A percentile compares a stretch with the other conserved stretches of the same genome.
These are phyloP conservation scores for Cydia amplana DNA, from an alignment of 1,140 invertebrate species.

Conservation along the genomic window DNA sequence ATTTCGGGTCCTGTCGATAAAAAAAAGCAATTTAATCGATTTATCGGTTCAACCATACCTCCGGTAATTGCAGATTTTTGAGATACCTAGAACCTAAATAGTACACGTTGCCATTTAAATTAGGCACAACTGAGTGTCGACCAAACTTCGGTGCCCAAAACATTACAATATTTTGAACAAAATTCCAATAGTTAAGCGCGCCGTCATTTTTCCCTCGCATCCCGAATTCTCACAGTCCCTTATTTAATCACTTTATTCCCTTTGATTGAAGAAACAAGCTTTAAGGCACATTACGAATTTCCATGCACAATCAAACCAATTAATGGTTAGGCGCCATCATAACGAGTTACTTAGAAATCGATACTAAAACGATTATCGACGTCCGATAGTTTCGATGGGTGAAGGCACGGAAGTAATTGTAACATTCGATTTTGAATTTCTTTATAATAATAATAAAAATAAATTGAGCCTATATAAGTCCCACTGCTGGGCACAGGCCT, in stretches of 20 bases:
- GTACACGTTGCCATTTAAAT: too few relatives aligned
- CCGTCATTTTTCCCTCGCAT: not conserved
- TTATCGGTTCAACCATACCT: too few relatives aligned
- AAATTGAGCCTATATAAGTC: too few relatives aligned
- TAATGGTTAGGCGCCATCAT: constrained; percentile 44
- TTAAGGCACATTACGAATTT: constrained; percentile 43
- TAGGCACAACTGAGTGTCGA: too few relatives aligned
- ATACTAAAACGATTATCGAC: constrained; percentile 40
- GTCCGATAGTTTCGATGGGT: constrained; percentile 17
- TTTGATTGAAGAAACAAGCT: constrained; percentile 23
- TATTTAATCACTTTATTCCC: constrained; percentile 28
- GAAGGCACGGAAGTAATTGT: not conserved
- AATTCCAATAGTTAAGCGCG: too few relatives aligned
- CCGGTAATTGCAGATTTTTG: too few relatives aligned
- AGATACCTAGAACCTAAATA: too few relatives aligned
- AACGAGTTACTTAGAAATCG: constrained; percentile 36
- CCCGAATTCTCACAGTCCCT: constrained; percentile 4
- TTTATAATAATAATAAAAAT: not conserved
- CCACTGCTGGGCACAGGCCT: too few relatives aligned
- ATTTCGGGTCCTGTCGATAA: too few relatives aligned
- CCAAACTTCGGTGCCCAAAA: too few relatives aligned
- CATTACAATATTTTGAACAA: too few relatives aligned
- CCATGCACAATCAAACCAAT: constrained; percentile 47
- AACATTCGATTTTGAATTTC: not conserved
- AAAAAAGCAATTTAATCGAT: too few relatives aligned